Conservation (phyloP, 2,113 vertebrate species). For the Hiodon alosoides region DNA sequence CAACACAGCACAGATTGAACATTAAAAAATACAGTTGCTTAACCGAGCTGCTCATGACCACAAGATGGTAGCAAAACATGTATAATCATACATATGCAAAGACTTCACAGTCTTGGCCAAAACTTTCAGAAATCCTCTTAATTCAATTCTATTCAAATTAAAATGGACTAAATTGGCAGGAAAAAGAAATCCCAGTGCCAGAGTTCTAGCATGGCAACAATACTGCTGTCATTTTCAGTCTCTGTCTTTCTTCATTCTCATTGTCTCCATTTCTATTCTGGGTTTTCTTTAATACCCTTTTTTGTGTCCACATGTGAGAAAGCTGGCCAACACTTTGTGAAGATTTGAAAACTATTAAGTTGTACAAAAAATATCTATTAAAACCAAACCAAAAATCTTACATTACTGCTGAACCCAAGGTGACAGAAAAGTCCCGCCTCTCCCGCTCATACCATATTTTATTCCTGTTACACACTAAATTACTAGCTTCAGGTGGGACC, state of each 20-base stretch:
- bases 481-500: no score
- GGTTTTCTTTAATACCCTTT: neutral
- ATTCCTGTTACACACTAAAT: no score
- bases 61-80: slow-evolving; percentile 31
- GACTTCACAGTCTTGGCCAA: slow-evolving; percentile 57
- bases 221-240: slow-evolving; percentile 40
- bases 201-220: slow-evolving; percentile 56
- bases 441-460: no score
- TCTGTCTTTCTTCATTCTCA: slow-evolving; percentile 46
- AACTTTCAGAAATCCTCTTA: slow-evolving; percentile 66
- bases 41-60: neutral
- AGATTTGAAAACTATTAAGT: no score
- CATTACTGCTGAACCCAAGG: no score
- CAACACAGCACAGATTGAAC: neutral
- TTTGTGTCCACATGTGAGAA: neutral
- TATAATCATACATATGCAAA: slow-evolving; percentile 50
- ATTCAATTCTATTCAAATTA: slow-evolving; percentile 65
- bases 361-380: no score
- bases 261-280: slow-evolving; percentile 39
- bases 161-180: slow-evolving; percentile 66
- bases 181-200: slow-evolving; percentile 51
- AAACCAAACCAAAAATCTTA: no score
- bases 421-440: no score
- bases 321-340: no score
- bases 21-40: neutral